These are phyloP conservation scores for Ispidina picta DNA, from an alignment of 2,797 vertebrate species.

Conservation along the genomic window DNA sequence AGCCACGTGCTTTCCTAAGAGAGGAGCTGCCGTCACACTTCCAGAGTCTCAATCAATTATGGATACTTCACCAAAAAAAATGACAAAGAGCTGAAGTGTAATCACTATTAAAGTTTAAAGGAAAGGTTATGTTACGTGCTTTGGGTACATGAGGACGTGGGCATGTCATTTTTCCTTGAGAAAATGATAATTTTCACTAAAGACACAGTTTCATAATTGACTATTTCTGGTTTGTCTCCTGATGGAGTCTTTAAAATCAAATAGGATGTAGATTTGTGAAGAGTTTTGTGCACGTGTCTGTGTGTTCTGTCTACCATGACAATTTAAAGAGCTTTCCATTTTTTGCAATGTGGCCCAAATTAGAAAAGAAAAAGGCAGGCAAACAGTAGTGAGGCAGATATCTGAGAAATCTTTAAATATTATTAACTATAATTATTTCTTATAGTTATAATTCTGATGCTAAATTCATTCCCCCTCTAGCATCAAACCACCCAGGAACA, in stretches of 20 bases:
- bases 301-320: background rate
- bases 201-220: background rate
- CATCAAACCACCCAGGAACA: background rate
- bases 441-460: background rate
- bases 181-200: background rate
- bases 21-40: slow-evolving; percentile 44
- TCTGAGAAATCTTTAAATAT: background rate
- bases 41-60: slow-evolving; percentile 52
- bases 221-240: background rate
- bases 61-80: slow-evolving; percentile 49
- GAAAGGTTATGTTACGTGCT: background rate
- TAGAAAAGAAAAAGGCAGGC: background rate
- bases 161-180: background rate
- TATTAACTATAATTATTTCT: background rate
- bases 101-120: slow-evolving; percentile 31
- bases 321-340: background rate
- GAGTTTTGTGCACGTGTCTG: background rate
- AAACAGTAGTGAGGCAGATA: background rate
- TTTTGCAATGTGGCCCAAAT: background rate
- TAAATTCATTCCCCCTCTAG: background rate
- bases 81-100: slow-evolving; percentile 1
- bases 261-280: background rate
- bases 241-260: slow-evolving; percentile 14
- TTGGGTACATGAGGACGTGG: background rate
- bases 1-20: slow-evolving; percentile 45